These are phyloP conservation scores for Scaptomyza pallida DNA, from an alignment of 1,140 invertebrate species.

Conservation along the genomic window DNA sequence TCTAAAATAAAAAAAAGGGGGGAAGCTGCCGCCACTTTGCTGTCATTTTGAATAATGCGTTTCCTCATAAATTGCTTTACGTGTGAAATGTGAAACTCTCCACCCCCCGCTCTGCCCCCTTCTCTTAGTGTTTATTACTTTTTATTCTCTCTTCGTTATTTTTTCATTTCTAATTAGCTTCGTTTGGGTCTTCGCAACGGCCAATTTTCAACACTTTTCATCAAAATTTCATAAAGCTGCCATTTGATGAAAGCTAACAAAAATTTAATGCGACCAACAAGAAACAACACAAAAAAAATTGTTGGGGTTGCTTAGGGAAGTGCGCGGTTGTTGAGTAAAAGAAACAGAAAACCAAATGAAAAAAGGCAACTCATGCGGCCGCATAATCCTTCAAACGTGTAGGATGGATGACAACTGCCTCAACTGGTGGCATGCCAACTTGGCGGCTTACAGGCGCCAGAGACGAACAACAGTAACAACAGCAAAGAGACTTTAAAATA, in stretches of 20 bases:
- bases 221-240: slow-evolving; percentile 33
- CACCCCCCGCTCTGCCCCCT: background rate
- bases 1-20: no score
- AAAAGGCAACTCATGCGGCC: slow-evolving; percentile 24
- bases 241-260: slow-evolving; percentile 66
- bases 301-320: slow-evolving; percentile 2
- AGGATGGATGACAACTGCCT: slow-evolving; percentile 30
- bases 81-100: slow-evolving; percentile 43
- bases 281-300: background rate
- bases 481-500: slow-evolving; percentile 4
- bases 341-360: slow-evolving; percentile 7
- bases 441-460: background rate
- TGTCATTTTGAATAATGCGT: slow-evolving; percentile 76
- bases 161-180: slow-evolving; percentile 60
- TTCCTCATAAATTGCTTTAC: slow-evolving; percentile 66
- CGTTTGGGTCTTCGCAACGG: background rate
- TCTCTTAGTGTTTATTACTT: background rate
- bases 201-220: slow-evolving; percentile 59
- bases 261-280: slow-evolving; percentile 46
- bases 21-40: slow-evolving; percentile 40
- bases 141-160: slow-evolving; percentile 10
- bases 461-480: background rate
- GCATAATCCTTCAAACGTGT: slow-evolving; percentile 53
- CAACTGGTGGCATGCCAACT: background rate
- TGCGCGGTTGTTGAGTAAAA: background rate